Evolutionary conservation across 2,888 invertebrate species (phyloP), one percentile per base, ranked within the genome.

Genomic region (Xestia rhomboidea): DNA sequence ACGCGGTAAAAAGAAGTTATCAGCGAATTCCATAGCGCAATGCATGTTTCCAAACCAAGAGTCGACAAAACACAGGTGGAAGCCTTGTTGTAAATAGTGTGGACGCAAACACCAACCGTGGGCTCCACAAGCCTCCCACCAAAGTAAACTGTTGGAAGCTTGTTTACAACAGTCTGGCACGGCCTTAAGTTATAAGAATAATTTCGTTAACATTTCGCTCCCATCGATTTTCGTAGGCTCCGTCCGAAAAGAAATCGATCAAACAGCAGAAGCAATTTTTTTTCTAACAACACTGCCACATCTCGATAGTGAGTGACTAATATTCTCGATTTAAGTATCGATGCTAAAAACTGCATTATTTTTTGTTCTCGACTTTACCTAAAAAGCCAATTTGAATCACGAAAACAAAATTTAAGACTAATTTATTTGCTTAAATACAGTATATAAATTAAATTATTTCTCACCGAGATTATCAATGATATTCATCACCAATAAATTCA

Each of bases 271-370:
- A 63, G 7, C n/a, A n/a, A 3, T 64, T 64, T 63, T 63, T 34
- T 41, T 8, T 64, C 41, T 64, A 41, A 10, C 41, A 64, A 64
- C 64, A 64, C 41, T 64, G n/a, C n/a, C 64, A 64, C 41, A 41
- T 64, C 15, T 1, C 15, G 41, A 64, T 64, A 41, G 41, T 41
- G 41, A 64, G n/a, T 15, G 15, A 41, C 64, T 38, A n/a, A 30
- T 63, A 63, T 13, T n/a, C 3, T 62, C 62, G 62, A n/a, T n/a
- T 15, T 15, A n/a, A 7, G 38, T 63, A n/a, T 64, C 64, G 64
- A 64, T 41, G 24, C 30, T 62, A 10, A 62, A 30, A 21, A 21
- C 15, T 62, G 5, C 21, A 34, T 21, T 34, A 5, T 21, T 34
- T 21, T 44, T 62, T 30, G 2, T 34, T 11, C 62, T 34, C 21